Evolutionary conservation across 2,113 vertebrate genomes (phyloP), one percentile per base, ranked within the genome.

Genomic region (Elaphurus davidianus): DNA sequence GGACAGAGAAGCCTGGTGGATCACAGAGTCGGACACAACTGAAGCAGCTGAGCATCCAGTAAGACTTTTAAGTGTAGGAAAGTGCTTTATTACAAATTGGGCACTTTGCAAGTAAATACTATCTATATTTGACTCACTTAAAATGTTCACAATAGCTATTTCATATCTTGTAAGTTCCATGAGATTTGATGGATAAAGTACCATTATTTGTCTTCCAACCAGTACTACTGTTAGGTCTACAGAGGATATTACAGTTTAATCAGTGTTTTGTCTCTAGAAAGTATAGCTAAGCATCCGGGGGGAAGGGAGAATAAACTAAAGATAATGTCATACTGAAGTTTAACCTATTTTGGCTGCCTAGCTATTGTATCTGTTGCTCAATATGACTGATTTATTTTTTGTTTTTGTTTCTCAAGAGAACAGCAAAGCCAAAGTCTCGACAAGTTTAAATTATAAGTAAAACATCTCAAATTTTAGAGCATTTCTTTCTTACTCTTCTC

Each of bases 101-200:
- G 33, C 1, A 60, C 9, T 82, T 94, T 93, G 45, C 7, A 74
- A 84, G 23, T 67, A 92, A 84, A 88, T 94, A 62, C 6, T 88
- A 7, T 87, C 6, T 85, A 12, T 87, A 76, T 91, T 87, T 89
- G 30, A 90, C 5, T 5, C 23, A 47, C 94, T 89, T 88, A 28
- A 89, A 89, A 40, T 90, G 43, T n/a, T 67, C 28, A 62, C 19
- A 85, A 52, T 90, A 85, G 71, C 36, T 92, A 89, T 23, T 62
- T 90, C 36, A 14, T 89, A n/a, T 89, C n/a, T 96, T 94, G 78
- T 92, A 90, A 82, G 33, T 83, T 94, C 71, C 84, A 43, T 79
- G 30, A 87, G 87, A 94, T 64, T 81, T 7, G 45, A 62, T 88
- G 40, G 47, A 40, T 90, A 33, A 64, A 92, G 25, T 85, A 47